Percentiles rank a stretch among this genome's conserved stretches.
These are phyloP conservation scores for Drosophila phalerata DNA, from an alignment of 2,888 invertebrate genomes.

Conservation along the genomic window DNA sequence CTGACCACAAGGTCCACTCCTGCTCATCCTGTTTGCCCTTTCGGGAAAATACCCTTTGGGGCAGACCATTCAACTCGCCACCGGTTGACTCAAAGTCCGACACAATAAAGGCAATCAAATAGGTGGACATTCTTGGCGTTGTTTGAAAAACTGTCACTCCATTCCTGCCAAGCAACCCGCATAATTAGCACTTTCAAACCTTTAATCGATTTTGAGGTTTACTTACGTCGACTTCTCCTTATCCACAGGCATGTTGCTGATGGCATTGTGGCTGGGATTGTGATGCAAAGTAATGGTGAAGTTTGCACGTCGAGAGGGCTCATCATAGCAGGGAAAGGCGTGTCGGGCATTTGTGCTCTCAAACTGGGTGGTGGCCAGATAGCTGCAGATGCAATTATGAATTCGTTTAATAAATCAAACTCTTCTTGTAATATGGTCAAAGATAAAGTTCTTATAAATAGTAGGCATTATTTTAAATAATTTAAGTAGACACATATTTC, in stretches of 20 bases:
- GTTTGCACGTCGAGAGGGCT: constrained; percentile 89
- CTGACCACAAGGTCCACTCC: constrained; percentile 90
- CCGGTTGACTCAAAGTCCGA: constrained; percentile 86
- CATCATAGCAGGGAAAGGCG: constrained; percentile 92
- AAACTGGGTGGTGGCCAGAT: constrained; percentile 89
- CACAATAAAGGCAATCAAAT: constrained; percentile 92
- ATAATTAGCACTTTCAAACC: not conserved
- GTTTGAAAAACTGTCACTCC: constrained; percentile 83
- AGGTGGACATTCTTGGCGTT: constrained; percentile 90
- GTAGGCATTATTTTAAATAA: too few species aligned
- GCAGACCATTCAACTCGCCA: constrained; percentile 64
- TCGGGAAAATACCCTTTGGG: constrained; percentile 81
- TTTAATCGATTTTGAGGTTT: not conserved
- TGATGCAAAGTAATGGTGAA: constrained; percentile 80
- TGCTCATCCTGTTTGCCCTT: constrained; percentile 85
- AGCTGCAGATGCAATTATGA: constrained; percentile 56
- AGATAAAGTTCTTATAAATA: too few species aligned
- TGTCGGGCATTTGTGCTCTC: constrained; percentile 89
- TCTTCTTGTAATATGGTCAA: not conserved
- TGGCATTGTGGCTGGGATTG: constrained; percentile 69
- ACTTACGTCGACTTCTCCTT: constrained; percentile 40
- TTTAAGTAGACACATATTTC: too few species aligned
- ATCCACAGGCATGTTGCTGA: constrained; percentile 86
- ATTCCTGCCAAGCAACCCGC: constrained; percentile 11
- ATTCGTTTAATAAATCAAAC: not conserved